Base-by-base conservation (phyloP, 2,888 invertebrate genomes). In the Brachyopa scutellaris region DNA sequence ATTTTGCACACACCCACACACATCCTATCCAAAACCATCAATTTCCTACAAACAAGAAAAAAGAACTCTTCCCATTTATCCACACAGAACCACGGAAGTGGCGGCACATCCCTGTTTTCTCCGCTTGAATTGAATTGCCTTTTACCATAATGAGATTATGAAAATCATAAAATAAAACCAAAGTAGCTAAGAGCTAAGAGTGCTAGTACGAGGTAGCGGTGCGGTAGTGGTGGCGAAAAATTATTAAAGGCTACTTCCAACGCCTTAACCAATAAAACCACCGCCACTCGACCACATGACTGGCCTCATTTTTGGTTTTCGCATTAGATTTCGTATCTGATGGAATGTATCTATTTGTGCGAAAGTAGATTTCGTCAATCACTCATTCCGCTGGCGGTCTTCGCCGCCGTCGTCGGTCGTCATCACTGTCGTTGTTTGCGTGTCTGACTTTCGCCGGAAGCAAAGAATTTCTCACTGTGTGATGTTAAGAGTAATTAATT, bases 121-220 rank as follows among this genome's bases (percentile, higher is more conserved):
- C n/a, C 49, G 26, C 51, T 53, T 36, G 21, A 62, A 53, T 69
- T 36, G 69, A 33, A 69, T 40, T 62, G 19, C 55, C 69, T 61
- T 61, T 77, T 42, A 55, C 47, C 62, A 69, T 69, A 70, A 77
- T 62, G 55, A 69, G 69, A 77, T 77, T 77, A 77, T 55, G 69
- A 69, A 62, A 69, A 77, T 69, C 62, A 62, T 77, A 69, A 77
- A 69, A 69, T 69, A 62, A 29, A n/a, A 62, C 36, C 29, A 69
- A 38, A 33, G 59, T 26, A 6, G 4, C 26, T 3, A 11, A 19
- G 31, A 51, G 19, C 19, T 17, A n/a, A n/a, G 9, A 33, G n/a
- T n/a, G 36, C n/a, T 11, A 6, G 11, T 11, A 5, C 4, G 26
- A 3, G 11, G 36, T 36, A 11, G n/a, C 31, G 51, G 31, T 31